Evolutionary conservation across 2,888 invertebrate species (phyloP).

Genomic region (Agapetus fuscipes): DNA sequence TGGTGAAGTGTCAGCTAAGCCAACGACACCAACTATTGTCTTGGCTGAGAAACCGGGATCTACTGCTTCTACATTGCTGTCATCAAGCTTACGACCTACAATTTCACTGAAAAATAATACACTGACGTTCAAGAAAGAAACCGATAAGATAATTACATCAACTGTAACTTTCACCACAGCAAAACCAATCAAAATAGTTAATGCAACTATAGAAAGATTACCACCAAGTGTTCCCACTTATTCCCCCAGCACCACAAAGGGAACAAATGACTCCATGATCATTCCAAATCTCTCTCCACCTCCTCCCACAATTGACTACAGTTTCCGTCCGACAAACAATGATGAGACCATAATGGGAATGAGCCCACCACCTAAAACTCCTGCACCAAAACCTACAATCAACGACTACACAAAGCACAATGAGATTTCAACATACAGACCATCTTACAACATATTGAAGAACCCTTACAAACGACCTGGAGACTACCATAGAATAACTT

Average conservation of each 20-base stretch:
- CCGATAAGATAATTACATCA: constrained; percentile 39
- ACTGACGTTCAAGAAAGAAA: constrained; percentile 28
- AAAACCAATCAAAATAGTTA: constrained; percentile 37
- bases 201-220: constrained; percentile 27
- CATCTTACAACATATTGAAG: constrained; percentile 34
- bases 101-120: constrained; percentile 27
- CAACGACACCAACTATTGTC: constrained; percentile 8
- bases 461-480: constrained; percentile 32
- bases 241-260: constrained; percentile 29
- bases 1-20: constrained; percentile 32
- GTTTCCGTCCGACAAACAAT: constrained; percentile 36
- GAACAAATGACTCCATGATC: constrained; percentile 34
- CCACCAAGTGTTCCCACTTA: constrained; percentile 31
- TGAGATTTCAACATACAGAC: constrained; percentile 37
- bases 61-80: constrained; percentile 20
- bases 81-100: constrained; percentile 27
- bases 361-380: constrained; percentile 41
- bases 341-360: constrained; percentile 47
- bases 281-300: constrained; percentile 44
- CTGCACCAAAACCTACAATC: constrained; percentile 27
- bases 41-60: constrained; percentile 1
- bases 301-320: constrained; percentile 38
- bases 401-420: constrained; percentile 24
- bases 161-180: constrained; percentile 39
- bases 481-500: constrained; percentile 19